Evolutionary conservation across 1,140 invertebrate genomes (phyloP).

Genomic region (Lordiphosa collinella): DNA sequence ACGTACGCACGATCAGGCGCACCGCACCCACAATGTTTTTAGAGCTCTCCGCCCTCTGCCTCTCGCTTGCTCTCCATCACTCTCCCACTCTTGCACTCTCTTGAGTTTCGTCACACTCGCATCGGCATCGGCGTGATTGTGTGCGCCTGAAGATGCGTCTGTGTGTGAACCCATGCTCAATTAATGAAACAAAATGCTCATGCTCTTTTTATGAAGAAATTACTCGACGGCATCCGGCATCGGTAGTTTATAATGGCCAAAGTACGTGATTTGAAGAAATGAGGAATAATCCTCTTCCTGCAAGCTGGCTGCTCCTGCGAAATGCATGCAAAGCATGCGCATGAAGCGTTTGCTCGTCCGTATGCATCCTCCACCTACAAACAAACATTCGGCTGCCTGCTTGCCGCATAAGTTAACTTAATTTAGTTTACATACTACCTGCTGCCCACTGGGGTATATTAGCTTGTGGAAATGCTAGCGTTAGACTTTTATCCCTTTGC

Average conservation of each 20-base stretch:
- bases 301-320: neutral
- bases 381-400: no score
- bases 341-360: neutral
- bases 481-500: no score
- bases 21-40: constrained; percentile 48
- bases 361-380: no score
- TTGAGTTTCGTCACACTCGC: constrained; percentile 9
- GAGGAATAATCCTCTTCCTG: neutral
- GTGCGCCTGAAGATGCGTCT: neutral
- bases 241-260: constrained; percentile 16
- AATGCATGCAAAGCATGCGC: neutral
- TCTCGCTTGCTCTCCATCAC: constrained; percentile 9
- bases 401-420: no score
- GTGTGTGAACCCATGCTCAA: constrained; percentile 24
- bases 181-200: constrained; percentile 39
- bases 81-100: constrained; percentile 3
- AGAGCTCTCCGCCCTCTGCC: constrained; percentile 18
- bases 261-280: constrained; percentile 22
- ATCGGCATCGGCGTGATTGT: constrained; percentile 2
- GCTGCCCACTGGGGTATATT: no score
- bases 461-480: no score
- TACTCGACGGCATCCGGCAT: constrained; percentile 24
- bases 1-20: constrained; percentile 42
- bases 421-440: no score
- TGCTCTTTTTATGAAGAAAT: constrained; percentile 40